Conservation (phyloP, 92 coral and sea anemone species). For the Blastomussa wellsi region DNA sequence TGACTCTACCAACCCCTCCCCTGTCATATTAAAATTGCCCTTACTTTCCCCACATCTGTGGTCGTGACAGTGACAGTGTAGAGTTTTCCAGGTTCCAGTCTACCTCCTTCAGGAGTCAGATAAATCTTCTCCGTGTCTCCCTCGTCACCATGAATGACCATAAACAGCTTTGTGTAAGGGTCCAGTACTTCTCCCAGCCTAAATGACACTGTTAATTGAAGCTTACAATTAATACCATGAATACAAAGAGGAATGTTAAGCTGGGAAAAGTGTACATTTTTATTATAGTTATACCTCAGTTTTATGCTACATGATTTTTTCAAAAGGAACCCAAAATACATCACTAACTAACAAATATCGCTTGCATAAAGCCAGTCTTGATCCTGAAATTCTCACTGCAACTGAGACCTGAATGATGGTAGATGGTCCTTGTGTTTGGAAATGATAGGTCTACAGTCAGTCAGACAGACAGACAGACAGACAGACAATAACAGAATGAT, state of each 20-base stretch:
- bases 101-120: slow-evolving; percentile 70
- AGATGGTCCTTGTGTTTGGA: too few species aligned
- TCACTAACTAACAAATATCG: too few species aligned
- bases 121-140: slow-evolving; percentile 80
- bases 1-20: neutral
- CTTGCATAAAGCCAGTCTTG: too few species aligned
- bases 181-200: slow-evolving; percentile 75
- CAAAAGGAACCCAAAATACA: too few species aligned
- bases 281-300: too few species aligned
- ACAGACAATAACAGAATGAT: too few species aligned
- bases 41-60: slow-evolving; percentile 81
- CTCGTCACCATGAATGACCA: slow-evolving; percentile 72
- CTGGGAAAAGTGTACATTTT: too few species aligned
- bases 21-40: neutral
- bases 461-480: neutral
- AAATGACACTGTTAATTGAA: slow-evolving; percentile 61
- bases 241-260: neutral
- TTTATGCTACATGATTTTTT: too few species aligned
- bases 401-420: neutral
- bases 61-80: slow-evolving; percentile 71
- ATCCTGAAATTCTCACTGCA: too few species aligned
- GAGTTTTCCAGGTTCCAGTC: slow-evolving; percentile 64
- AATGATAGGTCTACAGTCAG: neutral
- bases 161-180: slow-evolving; percentile 71
- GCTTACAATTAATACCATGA: neutral